Percentiles rank a stretch among this genome's conserved stretches.
These are phyloP conservation scores for Pogonomyrmex barbatus DNA, from an alignment of 1,140 invertebrate genomes.

Conservation along the genomic window DNA sequence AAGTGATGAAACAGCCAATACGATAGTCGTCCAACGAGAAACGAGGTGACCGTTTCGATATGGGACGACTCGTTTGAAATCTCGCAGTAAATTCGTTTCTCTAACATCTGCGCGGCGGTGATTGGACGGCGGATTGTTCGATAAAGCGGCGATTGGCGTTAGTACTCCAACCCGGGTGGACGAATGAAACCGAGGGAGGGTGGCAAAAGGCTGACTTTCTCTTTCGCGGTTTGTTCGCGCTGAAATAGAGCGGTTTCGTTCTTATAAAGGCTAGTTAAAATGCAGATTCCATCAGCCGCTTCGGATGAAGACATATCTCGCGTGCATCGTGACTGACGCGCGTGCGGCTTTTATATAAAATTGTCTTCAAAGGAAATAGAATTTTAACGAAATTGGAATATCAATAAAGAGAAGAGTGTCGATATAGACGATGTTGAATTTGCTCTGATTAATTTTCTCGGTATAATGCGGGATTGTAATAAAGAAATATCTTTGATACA, in stretches of 20 bases:
- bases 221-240: slow-evolving; percentile 43
- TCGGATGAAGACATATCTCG: slow-evolving; percentile 13
- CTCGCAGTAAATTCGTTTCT: slow-evolving; percentile 55
- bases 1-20: slow-evolving; percentile 47
- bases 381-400: slow-evolving; percentile 36
- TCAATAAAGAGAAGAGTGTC: neutral
- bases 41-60: slow-evolving; percentile 39
- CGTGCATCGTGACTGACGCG: slow-evolving; percentile 17
- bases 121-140: slow-evolving; percentile 54
- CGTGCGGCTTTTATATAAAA: slow-evolving; percentile 17
- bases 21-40: slow-evolving; percentile 35
- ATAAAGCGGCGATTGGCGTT: slow-evolving; percentile 53
- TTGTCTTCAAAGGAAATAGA: slow-evolving; percentile 37
- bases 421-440: neutral
- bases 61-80: slow-evolving; percentile 42
- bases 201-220: slow-evolving; percentile 34
- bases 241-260: slow-evolving; percentile 45
- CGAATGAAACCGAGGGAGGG: slow-evolving; percentile 28
- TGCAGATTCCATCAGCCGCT: slow-evolving; percentile 36
- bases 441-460: slow-evolving; percentile 7
- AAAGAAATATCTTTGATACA: neutral
- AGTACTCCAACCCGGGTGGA: slow-evolving; percentile 33
- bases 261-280: slow-evolving; percentile 51
- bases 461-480: neutral
- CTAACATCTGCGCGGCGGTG: slow-evolving; percentile 51